These are phyloP conservation scores for Alouatta caraya DNA, from an alignment of 2,797 vertebrate genomes.

Conservation along the genomic window DNA sequence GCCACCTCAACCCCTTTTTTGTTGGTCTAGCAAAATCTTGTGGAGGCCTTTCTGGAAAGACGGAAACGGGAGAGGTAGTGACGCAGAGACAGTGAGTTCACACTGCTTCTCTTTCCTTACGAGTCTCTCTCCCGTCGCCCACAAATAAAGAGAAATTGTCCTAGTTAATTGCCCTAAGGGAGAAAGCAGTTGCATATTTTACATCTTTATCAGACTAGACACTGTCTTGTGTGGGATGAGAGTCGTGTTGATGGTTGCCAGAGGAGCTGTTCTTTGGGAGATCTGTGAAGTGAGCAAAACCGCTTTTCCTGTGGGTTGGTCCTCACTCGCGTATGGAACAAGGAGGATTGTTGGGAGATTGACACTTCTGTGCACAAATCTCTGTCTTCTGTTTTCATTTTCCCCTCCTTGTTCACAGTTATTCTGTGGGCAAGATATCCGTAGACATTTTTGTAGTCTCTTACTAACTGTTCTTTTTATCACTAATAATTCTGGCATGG, in stretches of 20 bases:
- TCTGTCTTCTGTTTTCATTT: background rate
- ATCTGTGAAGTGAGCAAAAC: background rate
- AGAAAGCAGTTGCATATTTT: background rate
- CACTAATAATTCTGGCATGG: conserved; percentile 32
- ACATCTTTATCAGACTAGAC: background rate
- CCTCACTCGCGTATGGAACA: background rate
- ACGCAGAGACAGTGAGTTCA: rapidly evolving
- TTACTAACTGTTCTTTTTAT: conserved; percentile 41
- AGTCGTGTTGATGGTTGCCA: background rate
- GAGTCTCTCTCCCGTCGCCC: background rate
- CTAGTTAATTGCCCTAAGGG: background rate
- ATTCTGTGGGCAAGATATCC: background rate
- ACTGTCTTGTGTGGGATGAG: no score
- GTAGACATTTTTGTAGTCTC: background rate
- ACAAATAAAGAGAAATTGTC: background rate
- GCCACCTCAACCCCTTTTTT: background rate
- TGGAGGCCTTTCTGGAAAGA: background rate
- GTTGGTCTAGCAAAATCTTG: background rate
- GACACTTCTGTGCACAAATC: background rate
- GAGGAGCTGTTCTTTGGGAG: background rate
- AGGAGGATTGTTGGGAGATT: background rate
- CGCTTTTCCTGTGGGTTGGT: rapidly evolving
- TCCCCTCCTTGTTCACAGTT: background rate
- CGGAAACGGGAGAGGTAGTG: background rate
- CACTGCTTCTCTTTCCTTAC: background rate